Evolutionary conservation across 2,888 invertebrate species (phyloP), one percentile per base, ranked within the genome.

Genomic region (Drosophila melanosoma): DNA sequence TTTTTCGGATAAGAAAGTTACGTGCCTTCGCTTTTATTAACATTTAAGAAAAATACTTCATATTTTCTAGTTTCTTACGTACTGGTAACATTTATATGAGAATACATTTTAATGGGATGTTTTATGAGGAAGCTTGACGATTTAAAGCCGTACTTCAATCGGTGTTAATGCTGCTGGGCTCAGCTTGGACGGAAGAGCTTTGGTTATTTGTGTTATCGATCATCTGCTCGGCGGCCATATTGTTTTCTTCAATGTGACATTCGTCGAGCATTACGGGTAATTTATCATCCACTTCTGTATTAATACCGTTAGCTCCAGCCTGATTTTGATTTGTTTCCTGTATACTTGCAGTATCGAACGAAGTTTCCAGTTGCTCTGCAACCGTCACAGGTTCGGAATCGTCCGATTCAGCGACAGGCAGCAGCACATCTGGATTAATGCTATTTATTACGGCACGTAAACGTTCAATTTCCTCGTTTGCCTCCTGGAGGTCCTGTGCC

Each of bases 401-500:
- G 6, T 69, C 71, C 0, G 72, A 48, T 6, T 62, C 58, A n/a
- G 60, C 49, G 15, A 61, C 4, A 15, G 20, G 36, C 10, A 69
- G 67, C 0, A 91, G 80, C 12, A 83, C 83, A 6, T 90, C 87
- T 1, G 92, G 92, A 57, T 91, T 83, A 1, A 90, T 78, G 20
- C 68, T 79, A 40, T 82, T 81, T 40, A 91, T 90, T 62, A 91
- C 87, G 8, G 71, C 82, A 4, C 84, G 90, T 63, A 91, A 63
- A 6, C 91, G 87, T 56, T 82, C 73, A 52, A 92, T 91, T 79
- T 93, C 91, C 35, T 74, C 79, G 36, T 82, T 89, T 6, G 91
- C 90, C 45, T 88, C 83, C 15, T 90, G 90, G 7, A 93, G 61
- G 61, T 93, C 92, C 53, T 77, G 79, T 66, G 91, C 83, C 11